Percentiles rank a stretch among this genome's conserved stretches.
Conservation (phyloP, 2,888 invertebrate species). For the Plebejus argus region DNA sequence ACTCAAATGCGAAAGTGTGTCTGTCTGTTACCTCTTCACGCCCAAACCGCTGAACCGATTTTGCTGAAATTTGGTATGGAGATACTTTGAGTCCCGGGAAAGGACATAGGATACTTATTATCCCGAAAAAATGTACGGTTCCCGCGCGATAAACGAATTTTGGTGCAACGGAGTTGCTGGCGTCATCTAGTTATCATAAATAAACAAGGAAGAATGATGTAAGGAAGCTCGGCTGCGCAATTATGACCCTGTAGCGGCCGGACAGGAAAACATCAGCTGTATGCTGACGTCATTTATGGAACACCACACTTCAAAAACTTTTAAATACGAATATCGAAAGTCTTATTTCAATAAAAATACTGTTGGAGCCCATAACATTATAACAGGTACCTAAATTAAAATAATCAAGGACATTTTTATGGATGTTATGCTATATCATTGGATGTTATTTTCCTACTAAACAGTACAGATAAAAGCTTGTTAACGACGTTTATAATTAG, state of each 20-base stretch:
- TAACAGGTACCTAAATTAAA: not conserved
- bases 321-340: not conserved
- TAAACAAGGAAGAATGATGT: slow-evolving; percentile 13
- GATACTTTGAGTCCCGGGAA: too few relatives aligned
- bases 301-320: not conserved
- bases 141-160: too few relatives aligned
- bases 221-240: slow-evolving; percentile 5
- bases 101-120: too few relatives aligned
- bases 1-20: too few relatives aligned
- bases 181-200: not conserved
- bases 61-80: too few relatives aligned
- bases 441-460: not conserved
- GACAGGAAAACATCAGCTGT: not conserved
- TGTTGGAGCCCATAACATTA: not conserved
- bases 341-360: not conserved
- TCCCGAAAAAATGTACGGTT: too few relatives aligned
- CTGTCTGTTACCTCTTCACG: too few relatives aligned
- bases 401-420: not conserved
- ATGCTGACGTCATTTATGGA: slow-evolving; percentile 1
- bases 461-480: not conserved
- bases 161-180: too few relatives aligned
- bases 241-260: not conserved
- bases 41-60: too few relatives aligned
- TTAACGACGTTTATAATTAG: not conserved
- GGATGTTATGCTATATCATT: not conserved